Percentiles rank a stretch among this genome's conserved stretches.
Conservation (phyloP, 92 coral and sea anemone genomes). For the Bergia puertoricense region DNA sequence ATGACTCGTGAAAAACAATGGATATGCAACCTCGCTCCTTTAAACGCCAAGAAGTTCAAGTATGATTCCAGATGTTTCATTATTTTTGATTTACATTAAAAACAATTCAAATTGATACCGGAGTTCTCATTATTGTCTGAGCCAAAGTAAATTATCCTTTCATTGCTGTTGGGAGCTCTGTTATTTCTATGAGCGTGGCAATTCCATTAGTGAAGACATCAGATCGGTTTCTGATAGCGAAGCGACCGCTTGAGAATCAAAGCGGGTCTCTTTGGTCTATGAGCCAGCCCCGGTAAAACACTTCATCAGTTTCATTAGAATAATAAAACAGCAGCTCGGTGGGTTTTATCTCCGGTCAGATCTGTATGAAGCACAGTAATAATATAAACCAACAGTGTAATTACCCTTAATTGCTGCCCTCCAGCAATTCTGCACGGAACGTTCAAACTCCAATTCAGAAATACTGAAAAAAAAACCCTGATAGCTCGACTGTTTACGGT, state of each 20-base stretch:
- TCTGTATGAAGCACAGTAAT: constrained; percentile 33
- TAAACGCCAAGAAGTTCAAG: not conserved
- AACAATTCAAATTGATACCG: constrained; percentile 32
- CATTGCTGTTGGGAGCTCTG: constrained; percentile 11
- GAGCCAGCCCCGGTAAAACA: constrained; percentile 14
- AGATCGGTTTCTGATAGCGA: constrained; percentile 26
- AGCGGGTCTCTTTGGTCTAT: not conserved
- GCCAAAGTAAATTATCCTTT: constrained; percentile 32
- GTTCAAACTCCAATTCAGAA: not conserved
- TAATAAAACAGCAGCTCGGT: not conserved
- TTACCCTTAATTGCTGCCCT: constrained; percentile 28
- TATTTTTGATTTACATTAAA: constrained; percentile 37
- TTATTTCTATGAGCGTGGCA: constrained; percentile 40
- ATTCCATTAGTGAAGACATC: constrained; percentile 31
- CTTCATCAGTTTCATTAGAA: constrained; percentile 21
- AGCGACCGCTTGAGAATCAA: not conserved
- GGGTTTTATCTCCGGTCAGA: constrained; percentile 24
- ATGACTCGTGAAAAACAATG: constrained; percentile 8
- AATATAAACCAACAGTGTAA: constrained; percentile 27
- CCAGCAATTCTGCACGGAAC: constrained; percentile 12
- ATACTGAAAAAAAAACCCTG: too few species aligned
- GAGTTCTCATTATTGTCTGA: constrained; percentile 36
- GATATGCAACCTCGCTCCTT: not conserved
- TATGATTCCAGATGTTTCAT: constrained; percentile 14
- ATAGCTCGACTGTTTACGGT: too few species aligned